phyloP scores from a whole-genome alignment of 1,140 invertebrate genomes.

The Saccostrea cuccullata region DNA sequence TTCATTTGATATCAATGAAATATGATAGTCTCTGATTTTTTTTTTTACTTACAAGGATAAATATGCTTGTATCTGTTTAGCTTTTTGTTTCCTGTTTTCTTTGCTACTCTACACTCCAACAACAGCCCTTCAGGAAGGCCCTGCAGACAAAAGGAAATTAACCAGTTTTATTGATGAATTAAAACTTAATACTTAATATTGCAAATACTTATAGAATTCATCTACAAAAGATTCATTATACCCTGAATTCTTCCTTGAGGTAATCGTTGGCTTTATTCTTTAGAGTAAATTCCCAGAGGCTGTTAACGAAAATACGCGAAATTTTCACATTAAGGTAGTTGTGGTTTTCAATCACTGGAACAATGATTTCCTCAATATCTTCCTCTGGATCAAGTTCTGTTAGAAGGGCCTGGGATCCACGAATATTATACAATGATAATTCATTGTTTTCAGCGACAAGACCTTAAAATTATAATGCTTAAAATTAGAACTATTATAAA shows the following conservation, averaged over 20 bases:
- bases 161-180: neutral
- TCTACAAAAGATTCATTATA: neutral
- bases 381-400: constrained; percentile 2
- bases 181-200: neutral
- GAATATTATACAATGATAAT: neutral
- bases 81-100: neutral
- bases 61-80: neutral
- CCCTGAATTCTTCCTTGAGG: neutral
- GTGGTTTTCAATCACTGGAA: neutral
- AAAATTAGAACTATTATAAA: no score
- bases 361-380: neutral
- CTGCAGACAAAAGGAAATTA: neutral
- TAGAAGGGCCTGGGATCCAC: neutral
- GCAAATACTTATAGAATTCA: neutral
- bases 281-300: neutral
- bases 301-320: neutral
- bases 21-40: no score
- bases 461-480: neutral
- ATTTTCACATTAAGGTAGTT: neutral
- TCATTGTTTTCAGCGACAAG: neutral
- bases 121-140: neutral
- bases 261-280: neutral
- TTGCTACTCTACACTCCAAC: neutral
- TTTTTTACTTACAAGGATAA: neutral
- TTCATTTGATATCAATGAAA: no score